phyloP scores from a whole-genome alignment of 1,140 invertebrate genomes.

The Psilanteris sp. region DNA sequence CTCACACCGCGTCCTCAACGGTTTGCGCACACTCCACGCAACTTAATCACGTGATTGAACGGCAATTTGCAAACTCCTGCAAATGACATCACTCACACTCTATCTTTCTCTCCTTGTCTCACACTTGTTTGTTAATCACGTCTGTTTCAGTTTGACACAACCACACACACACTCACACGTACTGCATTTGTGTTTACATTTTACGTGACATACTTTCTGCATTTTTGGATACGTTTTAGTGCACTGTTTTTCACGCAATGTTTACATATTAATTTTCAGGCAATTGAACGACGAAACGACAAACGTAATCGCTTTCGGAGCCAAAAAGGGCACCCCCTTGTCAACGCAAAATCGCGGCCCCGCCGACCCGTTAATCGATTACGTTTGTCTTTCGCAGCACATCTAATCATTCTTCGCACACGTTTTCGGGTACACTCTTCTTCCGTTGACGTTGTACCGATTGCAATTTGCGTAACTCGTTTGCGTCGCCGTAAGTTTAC shows the following conservation, averaged over 20 bases:
- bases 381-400: not conserved
- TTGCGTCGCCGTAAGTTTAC: no score
- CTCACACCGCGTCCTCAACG: conserved; percentile 9
- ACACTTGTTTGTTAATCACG: conserved; percentile 29
- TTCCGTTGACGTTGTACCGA: no score
- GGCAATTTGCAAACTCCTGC: conserved; percentile 22
- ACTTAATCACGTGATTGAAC: conserved; percentile 20
- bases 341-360: no score
- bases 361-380: no score
- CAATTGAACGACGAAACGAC: conserved; percentile 5
- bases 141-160: no score
- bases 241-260: conserved; percentile 30
- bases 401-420: conserved; percentile 18
- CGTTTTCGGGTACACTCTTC: conserved; percentile 1
- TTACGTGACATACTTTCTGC: conserved; percentile 25
- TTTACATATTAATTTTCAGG: conserved; percentile 41
- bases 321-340: no score
- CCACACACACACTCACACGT: no score
- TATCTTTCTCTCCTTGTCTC: conserved; percentile 20
- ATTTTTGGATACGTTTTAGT: conserved; percentile 32
- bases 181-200: conserved; percentile 27
- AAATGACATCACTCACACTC: conserved; percentile 24
- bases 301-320: no score
- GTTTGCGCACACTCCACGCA: conserved; percentile 10
- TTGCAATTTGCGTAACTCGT: no score